Conservation (phyloP, 2,113 vertebrate genomes). For the Chionis minor region DNA sequence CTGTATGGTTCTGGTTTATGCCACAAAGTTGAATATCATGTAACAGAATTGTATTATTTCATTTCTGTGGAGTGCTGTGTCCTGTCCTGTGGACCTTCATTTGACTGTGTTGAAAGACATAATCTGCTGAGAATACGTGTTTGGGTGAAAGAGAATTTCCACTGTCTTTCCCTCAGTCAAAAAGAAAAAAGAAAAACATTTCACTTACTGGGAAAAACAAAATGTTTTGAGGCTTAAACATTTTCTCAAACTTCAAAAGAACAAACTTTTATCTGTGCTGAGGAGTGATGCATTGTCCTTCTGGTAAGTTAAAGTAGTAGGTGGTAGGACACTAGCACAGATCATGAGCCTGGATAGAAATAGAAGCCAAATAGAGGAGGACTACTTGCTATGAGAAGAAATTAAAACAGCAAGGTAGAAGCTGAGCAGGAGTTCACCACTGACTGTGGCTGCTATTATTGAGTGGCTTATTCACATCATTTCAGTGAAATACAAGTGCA, state of each 20-base stretch:
- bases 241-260: neutral
- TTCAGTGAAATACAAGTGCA: neutral
- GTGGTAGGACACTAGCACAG: neutral
- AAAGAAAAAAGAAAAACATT: neutral
- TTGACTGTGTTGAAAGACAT: neutral
- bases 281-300: neutral
- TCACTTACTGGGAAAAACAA: neutral
- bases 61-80: neutral
- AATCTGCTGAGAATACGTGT: neutral
- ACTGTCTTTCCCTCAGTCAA: neutral
- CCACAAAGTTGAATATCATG: neutral
- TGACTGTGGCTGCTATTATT: neutral
- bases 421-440: neutral
- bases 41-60: neutral
- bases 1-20: neutral
- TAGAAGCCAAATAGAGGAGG: neutral
- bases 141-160: neutral
- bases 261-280: neutral
- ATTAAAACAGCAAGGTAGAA: conserved; percentile 10
- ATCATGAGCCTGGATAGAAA: neutral
- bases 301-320: neutral
- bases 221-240: neutral
- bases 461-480: neutral
- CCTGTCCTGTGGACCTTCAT: neutral
- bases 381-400: neutral